Base-by-base conservation (phyloP, 2,113 vertebrate genomes). In the Tenrec ecaudatus region DNA sequence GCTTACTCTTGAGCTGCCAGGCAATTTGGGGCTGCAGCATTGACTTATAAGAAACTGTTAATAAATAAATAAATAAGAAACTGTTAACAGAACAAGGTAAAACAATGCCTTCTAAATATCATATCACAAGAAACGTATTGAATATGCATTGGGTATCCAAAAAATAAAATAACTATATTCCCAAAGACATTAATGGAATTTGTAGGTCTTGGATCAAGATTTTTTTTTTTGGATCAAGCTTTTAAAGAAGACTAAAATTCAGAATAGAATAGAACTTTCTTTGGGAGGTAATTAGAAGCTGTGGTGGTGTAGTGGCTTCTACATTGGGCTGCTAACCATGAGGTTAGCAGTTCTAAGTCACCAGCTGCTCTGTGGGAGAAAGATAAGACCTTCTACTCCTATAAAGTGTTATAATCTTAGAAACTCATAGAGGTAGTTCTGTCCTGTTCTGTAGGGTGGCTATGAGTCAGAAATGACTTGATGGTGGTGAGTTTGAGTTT, bases 201-300 rank as follows among this genome's bases (percentile, higher is more conserved):
- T 68, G 40, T 92, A 62, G 23, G 25, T 92, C 82, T 86, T 86
- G 36, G 90, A 90, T 43, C 36, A 94, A 62, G 57, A 36, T 93
- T 90, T 93, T 93, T n/a, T n/a, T n/a, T n/a, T n/a, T 86, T 86
- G 36, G 90, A 90, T 43, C 36, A 94, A 62, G 57, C 43, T 93
- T 90, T 93, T 93, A 88, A 88, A 43, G 62, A 86, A 90, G 81
- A 95, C 15, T 62, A 95, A 27, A 83, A 85, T 93, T 94, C 92
- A 89, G 73, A 89, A 82, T 89, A 89, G 57, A 90, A 88, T 53
- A 53, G 47, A 53, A 53, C 47, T 90, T 88, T 15, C 81, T 89
- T 25, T 43, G 60, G 66, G 60, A 93, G 53, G 29, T 38, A 93
- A 91, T 69, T 29, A 1, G 47, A 10, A 53, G 47, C 47, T 53